Evolutionary conservation across 2,888 invertebrate species (phyloP), one percentile per base, ranked within the genome.

Genomic region (Eupithecia abbreviata): DNA sequence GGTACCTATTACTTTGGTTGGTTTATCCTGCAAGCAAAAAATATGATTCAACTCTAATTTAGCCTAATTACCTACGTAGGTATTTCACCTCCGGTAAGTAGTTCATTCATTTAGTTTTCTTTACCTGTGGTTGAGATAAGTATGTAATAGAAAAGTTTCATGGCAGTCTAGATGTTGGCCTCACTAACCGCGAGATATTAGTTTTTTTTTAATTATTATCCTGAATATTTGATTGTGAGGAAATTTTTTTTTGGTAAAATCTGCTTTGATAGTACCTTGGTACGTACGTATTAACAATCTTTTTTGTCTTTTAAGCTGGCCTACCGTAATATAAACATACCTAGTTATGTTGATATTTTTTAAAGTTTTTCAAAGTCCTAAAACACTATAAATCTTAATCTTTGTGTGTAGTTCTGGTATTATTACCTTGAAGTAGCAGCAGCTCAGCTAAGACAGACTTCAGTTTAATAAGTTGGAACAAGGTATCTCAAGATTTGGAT

Each of bases 1-100:
- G 18, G 49, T 30, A 30, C 30, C 30, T 30, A 30, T 30, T 30
- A 30, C 65, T 65, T 30, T 30, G 2, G 30, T 62, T 62, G 18
- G 49, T 30, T 62, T 41, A 65, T 65, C 65, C 65, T 65, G 65
- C 65, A 65, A 5, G 65, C 41, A 15, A 65, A 65, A 51, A 65
- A 13, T 65, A 41, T 65, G 12, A 13, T 58, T 10, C 7, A 18
- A 58, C 12, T 65, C 4, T 13, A 12, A 65, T 65, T 41, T 30
- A 72, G 41, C 15, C 45, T 13, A 42, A 43, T 43, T 43, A 6
- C 43, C 4, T 43, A 2, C 7, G 4, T 6, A 6, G 7, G 43
- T 43, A 55, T 49, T 30, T 41, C 47, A 55, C 55, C 15, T 10
- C 12, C 3, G 15, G 6, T 66, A 66, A 6, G 66, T 13, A 13